A percentile compares a stretch with the other conserved stretches of the same genome.
Conservation (phyloP, 2,113 vertebrate species). For the Condylura cristata region DNA sequence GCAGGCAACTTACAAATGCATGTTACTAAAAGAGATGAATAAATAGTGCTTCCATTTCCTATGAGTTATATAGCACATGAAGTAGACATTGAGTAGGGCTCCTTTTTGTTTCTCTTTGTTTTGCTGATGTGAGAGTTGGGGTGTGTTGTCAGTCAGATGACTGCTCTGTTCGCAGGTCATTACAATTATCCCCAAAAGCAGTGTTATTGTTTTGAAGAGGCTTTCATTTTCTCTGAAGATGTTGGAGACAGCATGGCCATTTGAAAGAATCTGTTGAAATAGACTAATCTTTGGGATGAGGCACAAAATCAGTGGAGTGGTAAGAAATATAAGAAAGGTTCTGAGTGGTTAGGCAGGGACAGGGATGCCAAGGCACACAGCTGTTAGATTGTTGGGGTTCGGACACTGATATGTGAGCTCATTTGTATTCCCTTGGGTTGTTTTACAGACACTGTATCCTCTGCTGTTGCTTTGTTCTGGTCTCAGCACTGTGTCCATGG, state of each 20-base stretch:
- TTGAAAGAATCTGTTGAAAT: conserved; percentile 35
- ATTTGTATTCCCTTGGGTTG: conserved; percentile 27
- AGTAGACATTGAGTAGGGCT: background rate
- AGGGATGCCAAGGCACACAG: conserved; percentile 31
- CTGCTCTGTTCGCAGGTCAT: conserved; percentile 43
- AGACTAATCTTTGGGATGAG: conserved; percentile 39
- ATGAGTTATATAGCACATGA: conserved; percentile 40
- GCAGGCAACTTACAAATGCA: conserved; percentile 54
- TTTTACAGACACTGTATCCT: conserved; percentile 26
- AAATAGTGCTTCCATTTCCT: conserved; percentile 61
- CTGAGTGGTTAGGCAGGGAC: conserved; percentile 24
- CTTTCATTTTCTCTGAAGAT: conserved; percentile 51
- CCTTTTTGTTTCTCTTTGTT: conserved; percentile 61
- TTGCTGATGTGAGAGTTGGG: conserved; percentile 29
- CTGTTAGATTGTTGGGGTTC: conserved; percentile 32
- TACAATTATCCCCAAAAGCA: background rate
- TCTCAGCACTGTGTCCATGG: background rate
- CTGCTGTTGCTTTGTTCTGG: background rate
- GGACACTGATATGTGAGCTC: conserved; percentile 39
- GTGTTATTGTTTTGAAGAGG: conserved; percentile 59
- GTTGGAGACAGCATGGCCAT: background rate
- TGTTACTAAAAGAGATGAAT: conserved; percentile 63
- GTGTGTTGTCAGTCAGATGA: conserved; percentile 29
- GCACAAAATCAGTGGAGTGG: conserved; percentile 20
- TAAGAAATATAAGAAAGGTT: conserved; percentile 25